Percentiles rank a stretch among this genome's conserved stretches.
These are phyloP conservation scores for Falco berigora DNA, from an alignment of 2,797 vertebrate species.

Conservation along the genomic window DNA sequence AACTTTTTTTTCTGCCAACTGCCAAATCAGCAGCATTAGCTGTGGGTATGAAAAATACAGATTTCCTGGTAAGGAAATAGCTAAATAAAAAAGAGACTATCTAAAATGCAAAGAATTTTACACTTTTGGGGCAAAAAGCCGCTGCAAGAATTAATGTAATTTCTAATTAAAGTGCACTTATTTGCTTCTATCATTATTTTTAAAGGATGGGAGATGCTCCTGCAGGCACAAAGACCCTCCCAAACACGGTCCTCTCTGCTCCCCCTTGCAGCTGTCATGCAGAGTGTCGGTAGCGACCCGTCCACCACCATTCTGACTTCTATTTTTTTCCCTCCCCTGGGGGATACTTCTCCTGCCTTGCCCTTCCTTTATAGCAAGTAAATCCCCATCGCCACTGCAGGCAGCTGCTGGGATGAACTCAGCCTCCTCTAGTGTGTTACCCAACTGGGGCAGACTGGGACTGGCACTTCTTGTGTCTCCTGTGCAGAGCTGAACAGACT, in stretches of 20 bases:
- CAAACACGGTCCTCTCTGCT: neutral
- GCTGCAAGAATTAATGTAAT: neutral
- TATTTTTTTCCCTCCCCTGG: neutral
- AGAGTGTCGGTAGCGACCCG: neutral
- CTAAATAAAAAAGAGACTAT: neutral
- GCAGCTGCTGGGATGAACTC: neutral
- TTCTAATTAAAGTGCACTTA: neutral
- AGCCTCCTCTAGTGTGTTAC: neutral
- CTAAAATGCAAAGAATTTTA: neutral
- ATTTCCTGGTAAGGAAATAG: neutral
- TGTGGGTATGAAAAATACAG: neutral
- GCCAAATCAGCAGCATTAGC: neutral
- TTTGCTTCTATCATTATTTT: neutral
- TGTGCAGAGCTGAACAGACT: neutral
- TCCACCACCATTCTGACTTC: neutral
- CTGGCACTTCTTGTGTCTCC: neutral
- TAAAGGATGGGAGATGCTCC: neutral
- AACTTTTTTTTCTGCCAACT: neutral
- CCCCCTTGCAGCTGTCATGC: neutral
- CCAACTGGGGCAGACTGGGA: neutral
- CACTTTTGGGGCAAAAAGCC: neutral
- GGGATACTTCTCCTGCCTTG: neutral
- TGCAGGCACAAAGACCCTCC: neutral
- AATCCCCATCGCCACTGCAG: neutral
- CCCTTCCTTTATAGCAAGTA: neutral